Evolutionary conservation across 2,888 invertebrate genomes (phyloP), one percentile per base, ranked within the genome.

Genomic region (Acleris holmiana): DNA sequence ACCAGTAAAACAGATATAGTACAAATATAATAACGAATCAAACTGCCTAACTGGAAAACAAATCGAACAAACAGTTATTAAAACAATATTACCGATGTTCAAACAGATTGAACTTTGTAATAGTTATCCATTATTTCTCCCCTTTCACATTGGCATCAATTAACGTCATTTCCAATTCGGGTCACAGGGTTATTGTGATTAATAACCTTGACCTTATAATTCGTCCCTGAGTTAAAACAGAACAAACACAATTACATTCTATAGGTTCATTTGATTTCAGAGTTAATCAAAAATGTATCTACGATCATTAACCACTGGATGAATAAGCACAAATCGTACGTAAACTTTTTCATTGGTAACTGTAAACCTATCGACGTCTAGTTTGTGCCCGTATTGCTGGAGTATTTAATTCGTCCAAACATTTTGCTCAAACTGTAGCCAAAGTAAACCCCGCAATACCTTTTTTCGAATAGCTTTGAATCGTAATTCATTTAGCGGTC

Each of bases 401-500:
- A 25, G 41, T 54, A 10, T 19, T 48, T 48, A 40, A 41, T 64
- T 13, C 35, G 13, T 63, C 40, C 23, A 47, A 53, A 64, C 64
- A 59, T 54, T 59, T 53, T 64, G 57, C 41, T 59, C 48, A 54
- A 51, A 59, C 25, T 64, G 53, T 59, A 54, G 53, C 50, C 23
- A 58, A 46, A 44, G 51, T 58, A 54, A 59, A 58, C 53, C 53
- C 25, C 35, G 58, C 29, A 54, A 48, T 64, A 64, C 58, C 48
- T 59, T 54, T 64, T 21, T 64, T 21, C 64, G 58, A 29, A 64
- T 64, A 59, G 58, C 48, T 64, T 56, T 64, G 64, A 59, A 59
- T 64, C 48, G 58, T 64, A 64, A 64, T 64, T 64, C 64, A 65
- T 65, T 65, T 65, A 60, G 59, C 59, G 17, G 55, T 50, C n/a